A percentile compares a stretch with the other conserved stretches of the same genome.
Evolutionary conservation across 2,113 vertebrate species (phyloP).

Genomic region (Asarcornis scutulata): DNA sequence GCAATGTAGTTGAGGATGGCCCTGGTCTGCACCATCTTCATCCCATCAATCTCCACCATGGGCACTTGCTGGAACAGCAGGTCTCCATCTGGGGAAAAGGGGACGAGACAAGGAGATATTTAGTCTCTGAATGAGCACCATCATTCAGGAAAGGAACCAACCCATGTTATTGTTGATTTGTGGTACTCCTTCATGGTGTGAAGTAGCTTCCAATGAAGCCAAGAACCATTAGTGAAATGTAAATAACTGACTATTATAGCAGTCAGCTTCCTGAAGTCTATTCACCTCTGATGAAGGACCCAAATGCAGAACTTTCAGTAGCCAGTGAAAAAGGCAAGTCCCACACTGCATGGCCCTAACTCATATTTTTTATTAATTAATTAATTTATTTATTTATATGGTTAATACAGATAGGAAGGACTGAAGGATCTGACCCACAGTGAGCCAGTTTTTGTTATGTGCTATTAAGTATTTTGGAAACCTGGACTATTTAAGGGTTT

Average conservation of each 20-base stretch:
- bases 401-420: background rate
- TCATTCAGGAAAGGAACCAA: background rate
- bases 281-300: background rate
- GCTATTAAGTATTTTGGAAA: background rate
- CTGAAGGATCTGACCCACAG: background rate
- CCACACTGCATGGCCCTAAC: background rate
- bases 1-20: conserved; percentile 83
- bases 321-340: background rate
- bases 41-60: conserved; percentile 84
- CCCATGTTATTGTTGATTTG: background rate
- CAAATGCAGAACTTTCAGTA: background rate
- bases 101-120: background rate
- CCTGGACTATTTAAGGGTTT: background rate
- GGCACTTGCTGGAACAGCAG: conserved; percentile 89
- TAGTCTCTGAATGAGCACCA: background rate
- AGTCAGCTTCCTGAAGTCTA: background rate
- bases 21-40: conserved; percentile 13
- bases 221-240: background rate
- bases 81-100: conserved; percentile 61
- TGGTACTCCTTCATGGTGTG: background rate
- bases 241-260: background rate
- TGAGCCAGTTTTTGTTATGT: background rate
- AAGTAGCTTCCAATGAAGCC: background rate
- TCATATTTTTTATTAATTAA: background rate
- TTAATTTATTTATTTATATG: background rate